A percentile compares a stretch with the other conserved stretches of the same genome.
Evolutionary conservation across 2,113 vertebrate genomes (phyloP).

Genomic region (Malurus cyaneus): DNA sequence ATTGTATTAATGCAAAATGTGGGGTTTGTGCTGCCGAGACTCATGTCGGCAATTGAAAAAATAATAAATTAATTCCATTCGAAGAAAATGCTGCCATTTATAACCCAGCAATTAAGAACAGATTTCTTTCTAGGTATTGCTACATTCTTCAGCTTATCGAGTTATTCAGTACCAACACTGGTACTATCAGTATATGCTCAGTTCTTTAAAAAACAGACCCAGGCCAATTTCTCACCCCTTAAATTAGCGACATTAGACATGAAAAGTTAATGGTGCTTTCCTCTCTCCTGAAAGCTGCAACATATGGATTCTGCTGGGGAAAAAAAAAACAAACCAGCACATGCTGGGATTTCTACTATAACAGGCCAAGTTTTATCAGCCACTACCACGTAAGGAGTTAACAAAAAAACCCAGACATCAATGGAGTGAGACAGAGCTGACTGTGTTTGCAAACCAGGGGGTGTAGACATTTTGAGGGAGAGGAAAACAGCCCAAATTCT

Average conservation of each 20-base stretch:
- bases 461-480: background rate
- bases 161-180: background rate
- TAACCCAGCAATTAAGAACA: constrained; percentile 48
- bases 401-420: background rate
- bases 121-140: constrained; percentile 44
- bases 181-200: background rate
- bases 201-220: background rate
- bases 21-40: background rate
- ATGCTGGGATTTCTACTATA: background rate
- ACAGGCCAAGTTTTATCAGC: background rate
- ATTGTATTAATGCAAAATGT: background rate
- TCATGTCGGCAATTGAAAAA: background rate
- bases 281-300: background rate
- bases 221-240: background rate
- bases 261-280: background rate
- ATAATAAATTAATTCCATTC: constrained; percentile 46
- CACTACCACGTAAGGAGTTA: fast-evolving
- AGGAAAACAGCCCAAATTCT: background rate
- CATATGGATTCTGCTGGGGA: background rate
- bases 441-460: background rate
- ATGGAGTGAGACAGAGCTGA: background rate
- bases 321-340: background rate
- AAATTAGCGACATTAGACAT: background rate
- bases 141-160: background rate
- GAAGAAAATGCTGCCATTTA: constrained; percentile 23